Conservation (phyloP, 2,888 invertebrate species). For the Caradrina clavipalpis region DNA sequence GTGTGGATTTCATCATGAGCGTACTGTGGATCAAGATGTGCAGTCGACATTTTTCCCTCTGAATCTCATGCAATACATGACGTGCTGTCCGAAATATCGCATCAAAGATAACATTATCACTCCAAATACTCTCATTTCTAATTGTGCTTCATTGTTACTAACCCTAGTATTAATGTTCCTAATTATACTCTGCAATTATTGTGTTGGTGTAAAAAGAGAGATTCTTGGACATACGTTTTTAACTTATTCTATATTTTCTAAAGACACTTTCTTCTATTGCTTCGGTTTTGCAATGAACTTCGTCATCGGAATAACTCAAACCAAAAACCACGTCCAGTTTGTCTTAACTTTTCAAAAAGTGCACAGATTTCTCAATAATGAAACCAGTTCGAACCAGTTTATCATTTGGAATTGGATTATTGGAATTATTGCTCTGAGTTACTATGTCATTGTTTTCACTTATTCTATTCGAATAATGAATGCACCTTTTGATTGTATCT, state of each 20-base stretch:
- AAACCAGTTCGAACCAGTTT: background rate
- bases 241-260: background rate
- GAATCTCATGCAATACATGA: background rate
- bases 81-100: background rate
- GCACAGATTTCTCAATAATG: background rate
- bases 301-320: too few relatives aligned
- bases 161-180: background rate
- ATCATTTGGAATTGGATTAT: background rate
- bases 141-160: background rate
- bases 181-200: background rate
- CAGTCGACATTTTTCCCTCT: background rate
- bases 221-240: background rate
- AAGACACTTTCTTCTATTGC: background rate
- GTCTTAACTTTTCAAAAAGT: too few relatives aligned
- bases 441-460: too few relatives aligned
- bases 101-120: background rate
- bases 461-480: too few relatives aligned
- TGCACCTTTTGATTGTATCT: too few relatives aligned
- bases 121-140: background rate
- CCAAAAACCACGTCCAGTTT: too few relatives aligned
- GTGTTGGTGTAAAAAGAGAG: background rate
- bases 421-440: too few relatives aligned
- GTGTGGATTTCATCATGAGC: background rate
- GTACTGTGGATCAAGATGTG: background rate
- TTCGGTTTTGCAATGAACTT: too few relatives aligned